Conservation (phyloP, 2,113 vertebrate genomes). For the Toxotes chatareus region DNA sequence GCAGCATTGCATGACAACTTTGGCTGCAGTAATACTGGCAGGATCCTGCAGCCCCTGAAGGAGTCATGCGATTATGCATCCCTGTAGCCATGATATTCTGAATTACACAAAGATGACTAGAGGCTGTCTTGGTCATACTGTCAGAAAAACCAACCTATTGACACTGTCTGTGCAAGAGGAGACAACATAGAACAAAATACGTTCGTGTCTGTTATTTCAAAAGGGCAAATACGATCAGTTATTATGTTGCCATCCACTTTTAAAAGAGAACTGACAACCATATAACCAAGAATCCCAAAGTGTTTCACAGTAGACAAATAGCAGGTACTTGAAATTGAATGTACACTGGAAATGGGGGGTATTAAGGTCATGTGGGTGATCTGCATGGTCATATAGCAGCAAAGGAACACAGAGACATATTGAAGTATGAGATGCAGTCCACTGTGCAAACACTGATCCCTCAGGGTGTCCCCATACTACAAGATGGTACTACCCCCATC, state of each 20-base stretch:
- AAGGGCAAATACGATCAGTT: background rate
- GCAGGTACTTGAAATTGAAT: conserved; percentile 17
- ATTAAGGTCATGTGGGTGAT: background rate
- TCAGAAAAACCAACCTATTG: conserved; percentile 28
- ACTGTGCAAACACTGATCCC: conserved; percentile 28
- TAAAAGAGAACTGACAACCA: background rate
- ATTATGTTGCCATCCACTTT: conserved; percentile 18
- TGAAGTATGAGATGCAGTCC: conserved; percentile 4
- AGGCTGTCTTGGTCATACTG: conserved; percentile 41
- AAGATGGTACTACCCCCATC: background rate
- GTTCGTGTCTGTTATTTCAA: background rate
- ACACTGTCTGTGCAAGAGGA: conserved; percentile 25
- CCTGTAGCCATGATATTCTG: conserved; percentile 63
- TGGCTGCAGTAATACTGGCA: conserved; percentile 72
- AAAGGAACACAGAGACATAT: background rate
- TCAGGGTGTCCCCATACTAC: background rate
- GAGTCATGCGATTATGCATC: conserved; percentile 69
- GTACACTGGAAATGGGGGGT: background rate
- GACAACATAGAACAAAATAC: background rate
- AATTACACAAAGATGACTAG: conserved; percentile 60
- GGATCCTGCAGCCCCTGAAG: conserved; percentile 66
- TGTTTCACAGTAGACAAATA: background rate
- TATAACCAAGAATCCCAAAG: background rate
- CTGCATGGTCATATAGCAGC: conserved; percentile 5
- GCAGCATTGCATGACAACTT: conserved; percentile 71